These are phyloP conservation scores for Lacerta bilineata DNA, from an alignment of 2,797 vertebrate species.

Conservation along the genomic window DNA sequence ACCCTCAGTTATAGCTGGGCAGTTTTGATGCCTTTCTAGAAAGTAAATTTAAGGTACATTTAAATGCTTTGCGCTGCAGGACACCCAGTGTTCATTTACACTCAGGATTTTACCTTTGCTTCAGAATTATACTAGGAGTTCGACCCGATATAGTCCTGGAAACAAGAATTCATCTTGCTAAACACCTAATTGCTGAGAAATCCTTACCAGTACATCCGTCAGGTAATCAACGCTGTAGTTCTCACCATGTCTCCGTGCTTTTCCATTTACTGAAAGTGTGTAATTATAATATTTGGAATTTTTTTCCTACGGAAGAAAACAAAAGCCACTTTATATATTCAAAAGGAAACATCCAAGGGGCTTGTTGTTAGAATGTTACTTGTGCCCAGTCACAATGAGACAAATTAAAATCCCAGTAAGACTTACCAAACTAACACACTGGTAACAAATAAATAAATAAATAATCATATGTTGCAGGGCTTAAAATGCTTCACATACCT, in stretches of 20 bases:
- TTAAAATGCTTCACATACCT: neutral
- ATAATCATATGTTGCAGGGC: neutral
- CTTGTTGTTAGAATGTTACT: neutral
- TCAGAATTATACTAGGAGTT: neutral
- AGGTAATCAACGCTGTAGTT: constrained; percentile 96
- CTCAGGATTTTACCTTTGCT: constrained; percentile 14
- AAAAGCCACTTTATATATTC: constrained; percentile 23
- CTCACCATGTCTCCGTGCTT: constrained; percentile 87
- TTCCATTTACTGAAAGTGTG: constrained; percentile 94
- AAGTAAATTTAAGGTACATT: neutral
- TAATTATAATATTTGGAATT: constrained; percentile 99
- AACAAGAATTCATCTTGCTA: neutral
- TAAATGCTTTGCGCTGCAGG: neutral
- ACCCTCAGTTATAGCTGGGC: neutral
- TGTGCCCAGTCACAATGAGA: neutral
- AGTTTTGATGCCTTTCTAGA: neutral
- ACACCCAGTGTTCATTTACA: neutral
- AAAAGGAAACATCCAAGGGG: neutral
- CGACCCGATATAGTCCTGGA: neutral
- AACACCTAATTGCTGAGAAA: constrained; percentile 12
- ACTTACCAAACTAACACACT: neutral
- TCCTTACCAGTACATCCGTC: constrained; percentile 94
- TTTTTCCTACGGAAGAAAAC: constrained; percentile 85
- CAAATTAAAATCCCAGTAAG: neutral
- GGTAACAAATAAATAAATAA: neutral